Conservation (phyloP, 2,113 vertebrate species). For the Greenwoodochromis staneri region DNA sequence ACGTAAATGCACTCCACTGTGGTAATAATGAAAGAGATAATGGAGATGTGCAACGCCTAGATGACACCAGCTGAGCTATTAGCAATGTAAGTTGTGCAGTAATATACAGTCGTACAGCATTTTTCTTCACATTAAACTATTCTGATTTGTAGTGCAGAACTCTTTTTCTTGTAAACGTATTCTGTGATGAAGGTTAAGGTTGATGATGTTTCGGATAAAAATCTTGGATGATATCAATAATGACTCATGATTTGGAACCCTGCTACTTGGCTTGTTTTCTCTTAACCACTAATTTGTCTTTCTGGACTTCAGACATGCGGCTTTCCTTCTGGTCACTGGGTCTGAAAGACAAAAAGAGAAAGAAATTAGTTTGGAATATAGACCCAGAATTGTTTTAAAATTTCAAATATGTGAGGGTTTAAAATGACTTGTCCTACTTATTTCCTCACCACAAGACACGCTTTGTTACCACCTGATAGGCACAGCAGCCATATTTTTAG, state of each 20-base stretch:
- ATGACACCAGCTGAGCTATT: background rate
- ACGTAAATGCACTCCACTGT: background rate
- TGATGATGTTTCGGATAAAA: background rate
- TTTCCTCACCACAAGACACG: background rate
- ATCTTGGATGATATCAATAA: background rate
- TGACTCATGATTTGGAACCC: background rate
- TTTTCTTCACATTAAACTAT: slow-evolving; percentile 10
- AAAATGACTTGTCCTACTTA: background rate
- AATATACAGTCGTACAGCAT: background rate
- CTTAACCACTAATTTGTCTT: background rate
- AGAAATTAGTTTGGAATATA: background rate
- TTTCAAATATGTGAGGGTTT: background rate
- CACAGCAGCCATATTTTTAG: background rate
- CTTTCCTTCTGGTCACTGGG: slow-evolving; percentile 20
- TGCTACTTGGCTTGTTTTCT: background rate
- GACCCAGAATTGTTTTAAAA: background rate
- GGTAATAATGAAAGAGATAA: background rate
- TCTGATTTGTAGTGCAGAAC: background rate
- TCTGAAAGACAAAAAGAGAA: slow-evolving; percentile 19
- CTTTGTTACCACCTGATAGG: background rate
- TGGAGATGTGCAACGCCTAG: background rate
- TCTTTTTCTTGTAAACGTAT: background rate
- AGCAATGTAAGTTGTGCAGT: background rate
- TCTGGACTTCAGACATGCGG: background rate
- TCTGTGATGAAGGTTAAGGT: background rate